These are phyloP conservation scores for Craniophora ligustri DNA, from an alignment of 2,888 invertebrate genomes.

Conservation along the genomic window DNA sequence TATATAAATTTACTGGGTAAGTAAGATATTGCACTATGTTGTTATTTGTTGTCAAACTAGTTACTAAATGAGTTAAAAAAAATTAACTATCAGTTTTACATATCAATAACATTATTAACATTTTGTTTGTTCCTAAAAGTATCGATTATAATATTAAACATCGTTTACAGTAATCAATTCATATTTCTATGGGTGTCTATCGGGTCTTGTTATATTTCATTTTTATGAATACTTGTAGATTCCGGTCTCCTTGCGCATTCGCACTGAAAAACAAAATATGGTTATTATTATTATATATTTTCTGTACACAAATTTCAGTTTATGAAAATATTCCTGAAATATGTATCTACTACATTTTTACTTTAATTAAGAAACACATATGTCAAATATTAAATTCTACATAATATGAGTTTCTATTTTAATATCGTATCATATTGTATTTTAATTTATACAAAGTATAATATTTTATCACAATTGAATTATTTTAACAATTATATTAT, in stretches of 20 bases:
- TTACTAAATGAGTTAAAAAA: conserved; percentile 38
- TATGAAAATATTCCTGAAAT: too few species aligned
- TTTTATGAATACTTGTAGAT: conserved; percentile 84
- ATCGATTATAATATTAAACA: conserved; percentile 22
- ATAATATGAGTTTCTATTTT: too few species aligned
- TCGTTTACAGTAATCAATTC: conserved; percentile 23
- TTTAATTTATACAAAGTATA: too few species aligned
- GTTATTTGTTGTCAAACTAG: conserved; percentile 49
- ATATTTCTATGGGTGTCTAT: conserved; percentile 19
- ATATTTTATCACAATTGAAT: too few species aligned
- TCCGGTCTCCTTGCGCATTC: conserved; percentile 85
- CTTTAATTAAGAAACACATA: too few species aligned
- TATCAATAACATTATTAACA: conserved; percentile 36
- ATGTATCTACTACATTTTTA: too few species aligned
- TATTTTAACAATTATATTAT: too few species aligned
- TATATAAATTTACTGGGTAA: conserved; percentile 54
- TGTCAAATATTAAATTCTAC: too few species aligned
- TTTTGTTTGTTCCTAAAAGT: conserved; percentile 20
- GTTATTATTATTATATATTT: conserved; percentile 16
- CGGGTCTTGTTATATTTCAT: conserved; percentile 17
- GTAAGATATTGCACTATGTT: conserved; percentile 61
- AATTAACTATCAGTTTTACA: conserved; percentile 35
- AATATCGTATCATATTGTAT: too few species aligned
- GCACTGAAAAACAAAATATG: conserved; percentile 76
- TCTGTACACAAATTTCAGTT: not conserved